Evolutionary conservation across 2,888 invertebrate genomes (phyloP).

Genomic region (Malthinus seriepunctatus): DNA sequence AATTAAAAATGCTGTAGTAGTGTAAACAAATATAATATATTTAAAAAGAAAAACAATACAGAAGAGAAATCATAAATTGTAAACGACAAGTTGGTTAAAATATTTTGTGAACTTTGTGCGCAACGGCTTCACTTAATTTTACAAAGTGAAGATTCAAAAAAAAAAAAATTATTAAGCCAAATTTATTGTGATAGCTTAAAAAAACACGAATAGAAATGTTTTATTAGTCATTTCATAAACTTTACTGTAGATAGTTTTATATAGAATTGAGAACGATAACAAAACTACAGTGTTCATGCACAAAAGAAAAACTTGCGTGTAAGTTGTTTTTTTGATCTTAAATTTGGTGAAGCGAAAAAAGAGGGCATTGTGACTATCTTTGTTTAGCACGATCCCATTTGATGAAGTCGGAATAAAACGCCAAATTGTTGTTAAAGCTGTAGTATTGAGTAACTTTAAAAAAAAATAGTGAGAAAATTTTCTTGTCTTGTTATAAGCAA

Average conservation of each 20-base stretch:
- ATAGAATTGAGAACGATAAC: constrained; percentile 6
- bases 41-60: too few relatives aligned
- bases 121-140: constrained; percentile 14
- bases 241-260: constrained; percentile 27
- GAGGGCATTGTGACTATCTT: too few relatives aligned
- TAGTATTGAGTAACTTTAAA: too few relatives aligned
- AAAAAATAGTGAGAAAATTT: too few relatives aligned
- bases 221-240: constrained; percentile 29
- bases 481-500: too few relatives aligned
- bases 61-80: too few relatives aligned
- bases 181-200: constrained; percentile 36
- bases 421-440: background rate
- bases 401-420: background rate
- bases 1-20: background rate
- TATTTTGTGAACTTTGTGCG: constrained; percentile 22
- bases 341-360: background rate
- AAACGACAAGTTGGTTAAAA: background rate
- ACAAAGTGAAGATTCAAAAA: constrained; percentile 22
- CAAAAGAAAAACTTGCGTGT: constrained; percentile 11
- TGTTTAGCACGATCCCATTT: background rate
- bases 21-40: too few relatives aligned
- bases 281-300: constrained; percentile 19
- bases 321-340: constrained; percentile 6
- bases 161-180: constrained; percentile 28
- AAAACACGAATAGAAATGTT: constrained; percentile 37